Conservation (phyloP, 2,888 invertebrate genomes). For the Tipula helvola region DNA sequence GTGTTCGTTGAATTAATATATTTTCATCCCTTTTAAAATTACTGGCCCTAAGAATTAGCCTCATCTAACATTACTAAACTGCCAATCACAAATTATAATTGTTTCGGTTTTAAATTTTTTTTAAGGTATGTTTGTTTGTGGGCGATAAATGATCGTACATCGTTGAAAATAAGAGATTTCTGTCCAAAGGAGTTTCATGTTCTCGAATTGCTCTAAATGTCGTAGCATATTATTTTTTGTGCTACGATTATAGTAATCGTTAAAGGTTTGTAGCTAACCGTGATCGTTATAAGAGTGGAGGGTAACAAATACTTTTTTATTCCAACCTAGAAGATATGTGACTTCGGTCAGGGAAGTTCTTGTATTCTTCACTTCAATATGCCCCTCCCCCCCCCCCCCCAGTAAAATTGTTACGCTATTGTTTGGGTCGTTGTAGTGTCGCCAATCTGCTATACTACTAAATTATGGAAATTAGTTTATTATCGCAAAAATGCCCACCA, state of each 20-base stretch:
- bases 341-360: too few species aligned
- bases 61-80: slow-evolving; percentile 99
- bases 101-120: slow-evolving; percentile 58
- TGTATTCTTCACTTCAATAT: too few species aligned
- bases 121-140: slow-evolving; percentile 37
- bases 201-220: slow-evolving; percentile 57
- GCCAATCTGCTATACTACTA: too few species aligned
- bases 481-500: too few species aligned
- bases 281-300: slow-evolving; percentile 99
- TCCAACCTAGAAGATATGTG: too few species aligned
- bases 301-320: slow-evolving; percentile 86
- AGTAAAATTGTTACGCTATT: too few species aligned
- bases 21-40: slow-evolving; percentile 64
- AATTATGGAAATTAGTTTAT: too few species aligned
- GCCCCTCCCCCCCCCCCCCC: too few species aligned
- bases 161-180: slow-evolving; percentile 88
- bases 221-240: slow-evolving; percentile 81
- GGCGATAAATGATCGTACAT: slow-evolving; percentile 73
- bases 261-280: slow-evolving; percentile 95
- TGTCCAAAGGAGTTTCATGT: slow-evolving; percentile 91
- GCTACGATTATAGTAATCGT: slow-evolving; percentile 81
- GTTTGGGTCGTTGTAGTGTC: too few species aligned
- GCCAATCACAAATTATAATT: slow-evolving; percentile 93
- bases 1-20: slow-evolving; percentile 77
- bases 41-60: slow-evolving; percentile 88